Conservation (phyloP, 2,888 invertebrate species). For the Cephalotes varians region DNA sequence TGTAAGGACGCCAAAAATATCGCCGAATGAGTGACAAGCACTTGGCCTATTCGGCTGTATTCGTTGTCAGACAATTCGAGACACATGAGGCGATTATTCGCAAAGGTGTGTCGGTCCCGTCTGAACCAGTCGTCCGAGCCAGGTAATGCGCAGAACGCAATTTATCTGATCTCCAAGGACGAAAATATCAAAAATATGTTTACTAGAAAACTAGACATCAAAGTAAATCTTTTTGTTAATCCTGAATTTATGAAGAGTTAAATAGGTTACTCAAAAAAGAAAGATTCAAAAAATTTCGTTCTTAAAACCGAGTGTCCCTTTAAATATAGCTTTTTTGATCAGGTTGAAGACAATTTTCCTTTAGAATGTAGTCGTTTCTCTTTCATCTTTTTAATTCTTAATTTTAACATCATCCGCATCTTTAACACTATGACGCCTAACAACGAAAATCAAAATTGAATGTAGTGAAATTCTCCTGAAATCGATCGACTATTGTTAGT, state of each 20-base stretch:
- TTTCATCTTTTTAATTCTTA: background rate
- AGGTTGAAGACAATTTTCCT: background rate
- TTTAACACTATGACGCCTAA: background rate
- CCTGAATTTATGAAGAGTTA: background rate
- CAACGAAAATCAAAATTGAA: background rate
- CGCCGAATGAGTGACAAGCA: slow-evolving; percentile 81
- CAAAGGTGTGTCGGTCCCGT: background rate
- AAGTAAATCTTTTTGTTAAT: background rate
- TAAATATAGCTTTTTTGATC: background rate
- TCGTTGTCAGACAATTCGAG: slow-evolving; percentile 71
- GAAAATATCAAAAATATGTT: background rate
- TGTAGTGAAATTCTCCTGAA: background rate
- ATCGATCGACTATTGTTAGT: background rate
- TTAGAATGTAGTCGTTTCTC: background rate
- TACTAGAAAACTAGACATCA: background rate
- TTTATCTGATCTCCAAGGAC: background rate
- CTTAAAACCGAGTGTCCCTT: background rate
- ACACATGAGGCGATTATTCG: slow-evolving; percentile 66
- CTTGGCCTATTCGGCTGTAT: slow-evolving; percentile 76
- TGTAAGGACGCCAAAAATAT: slow-evolving; percentile 79
- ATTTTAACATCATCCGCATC: background rate
- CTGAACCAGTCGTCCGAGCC: background rate
- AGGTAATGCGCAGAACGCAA: background rate
- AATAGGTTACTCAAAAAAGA: background rate
- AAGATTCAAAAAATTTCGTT: background rate